These are phyloP conservation scores for Cebus imitator DNA, from an alignment of 2,113 vertebrate species.

Conservation along the genomic window DNA sequence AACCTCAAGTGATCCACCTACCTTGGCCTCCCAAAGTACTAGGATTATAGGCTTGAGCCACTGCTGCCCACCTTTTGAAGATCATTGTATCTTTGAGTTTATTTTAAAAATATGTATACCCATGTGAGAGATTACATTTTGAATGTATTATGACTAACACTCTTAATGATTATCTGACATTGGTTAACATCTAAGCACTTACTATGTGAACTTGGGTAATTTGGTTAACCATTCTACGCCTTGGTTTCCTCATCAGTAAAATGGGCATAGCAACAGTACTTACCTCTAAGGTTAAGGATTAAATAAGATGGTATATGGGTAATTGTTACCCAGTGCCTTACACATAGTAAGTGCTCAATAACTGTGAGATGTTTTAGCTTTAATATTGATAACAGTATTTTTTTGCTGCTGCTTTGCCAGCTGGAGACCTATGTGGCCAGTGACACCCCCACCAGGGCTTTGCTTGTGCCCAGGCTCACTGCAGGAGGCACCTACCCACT, in stretches of 20 bases:
- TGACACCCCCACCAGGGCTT: too few relatives aligned
- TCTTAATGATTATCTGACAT: constrained; percentile 6
- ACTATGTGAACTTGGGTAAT: background rate
- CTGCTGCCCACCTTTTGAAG: background rate
- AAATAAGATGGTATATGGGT: background rate
- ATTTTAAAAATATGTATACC: background rate
- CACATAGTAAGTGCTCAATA: background rate
- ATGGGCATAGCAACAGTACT: background rate
- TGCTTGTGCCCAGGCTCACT: too few relatives aligned
- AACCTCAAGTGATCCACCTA: too few relatives aligned
- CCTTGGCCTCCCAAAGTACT: too few relatives aligned
- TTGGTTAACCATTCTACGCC: background rate
- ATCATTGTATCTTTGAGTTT: background rate
- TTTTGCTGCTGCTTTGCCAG: too few relatives aligned
- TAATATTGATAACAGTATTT: too few relatives aligned
- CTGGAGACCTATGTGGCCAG: too few relatives aligned
- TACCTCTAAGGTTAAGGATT: background rate
- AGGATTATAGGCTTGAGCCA: too few relatives aligned
- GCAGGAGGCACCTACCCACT: too few relatives aligned
- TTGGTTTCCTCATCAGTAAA: background rate
- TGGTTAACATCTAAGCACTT: background rate
- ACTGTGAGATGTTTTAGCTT: background rate
- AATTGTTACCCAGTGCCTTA: background rate
- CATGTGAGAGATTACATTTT: background rate
- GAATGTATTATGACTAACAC: background rate